Evolutionary conservation across 2,113 vertebrate species (phyloP).

Genomic region (Macaca nemestrina): DNA sequence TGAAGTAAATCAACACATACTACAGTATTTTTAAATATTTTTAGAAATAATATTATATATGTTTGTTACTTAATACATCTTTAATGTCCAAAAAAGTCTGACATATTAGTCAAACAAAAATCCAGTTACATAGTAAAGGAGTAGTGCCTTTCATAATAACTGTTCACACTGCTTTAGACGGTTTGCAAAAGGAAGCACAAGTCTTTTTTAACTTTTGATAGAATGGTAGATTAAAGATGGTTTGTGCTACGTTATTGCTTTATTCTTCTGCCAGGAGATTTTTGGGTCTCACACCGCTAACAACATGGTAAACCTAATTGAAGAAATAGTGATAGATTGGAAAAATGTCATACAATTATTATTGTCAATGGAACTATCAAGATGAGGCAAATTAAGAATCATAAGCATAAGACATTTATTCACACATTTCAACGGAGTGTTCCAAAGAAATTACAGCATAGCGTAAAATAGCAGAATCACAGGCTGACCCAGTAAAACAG

Average conservation of each 20-base stretch:
- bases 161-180: background rate
- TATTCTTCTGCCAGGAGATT: background rate
- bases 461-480: background rate
- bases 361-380: background rate
- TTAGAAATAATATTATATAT: background rate
- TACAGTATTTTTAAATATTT: background rate
- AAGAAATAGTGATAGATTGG: background rate
- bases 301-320: background rate
- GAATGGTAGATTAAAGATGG: background rate
- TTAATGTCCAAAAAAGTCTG: constrained; percentile 19
- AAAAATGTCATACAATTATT: background rate
- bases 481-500: background rate
- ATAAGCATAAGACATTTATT: background rate
- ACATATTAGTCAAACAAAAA: constrained; percentile 41
- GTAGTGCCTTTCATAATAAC: constrained; percentile 28
- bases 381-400: background rate
- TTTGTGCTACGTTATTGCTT: background rate
- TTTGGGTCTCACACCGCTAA: background rate
- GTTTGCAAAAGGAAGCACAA: background rate
- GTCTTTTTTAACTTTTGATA: constrained; percentile 23
- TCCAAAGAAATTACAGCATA: background rate
- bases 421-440: background rate
- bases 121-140: background rate
- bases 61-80: constrained; percentile 1
- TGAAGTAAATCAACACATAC: background rate